Evolutionary conservation across 2,797 vertebrate genomes (phyloP), one percentile per base, ranked within the genome.

Genomic region (Ciconia nigra): DNA sequence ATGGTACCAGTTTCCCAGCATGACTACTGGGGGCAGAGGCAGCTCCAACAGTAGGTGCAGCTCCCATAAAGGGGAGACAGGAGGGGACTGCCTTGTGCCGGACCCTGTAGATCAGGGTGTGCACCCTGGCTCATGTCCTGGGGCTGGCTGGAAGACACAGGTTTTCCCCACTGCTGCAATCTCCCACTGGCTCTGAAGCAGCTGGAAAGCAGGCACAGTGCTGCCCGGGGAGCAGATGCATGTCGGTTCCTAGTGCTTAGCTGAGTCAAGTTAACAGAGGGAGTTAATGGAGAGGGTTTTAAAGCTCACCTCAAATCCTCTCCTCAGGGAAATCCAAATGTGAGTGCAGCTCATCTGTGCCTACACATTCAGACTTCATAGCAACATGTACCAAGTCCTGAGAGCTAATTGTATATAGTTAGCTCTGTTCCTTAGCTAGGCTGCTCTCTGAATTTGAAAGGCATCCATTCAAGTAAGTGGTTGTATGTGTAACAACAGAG

Each of bases 341-440:
- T 22, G 26, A 58, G 26, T 0, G 1, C 18, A 39, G 54, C 39
- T 85, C 29, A 28, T 24, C 51, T 57, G 14, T 1, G 1, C 35
- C 37, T 79, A 39, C 15, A 25, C 3, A 12, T 51, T 80, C 58
- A 83, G 82, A 52, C 33, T 72, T 85, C 58, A 42, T 1, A 54
- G 62, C 33, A 81, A 47, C 12, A 37, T 29, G 21, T 21, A 76
- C 59, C 39, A 62, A 25, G 31, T 58, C n/a, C 73, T 39, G 28
- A 65, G 58, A 76, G 33, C 37, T 93, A 51, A 61, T 13, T 89
- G 52, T 44, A 5, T 52, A 20, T 17, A 46, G 61, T 61, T 33
- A 21, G 20, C 31, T 49, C 25, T 59, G 73, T 59, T 87, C 17
- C 41, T 81, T 44, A 81, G 37, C 52, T 37, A 49, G 51, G n/a